Evolutionary conservation across 2,888 invertebrate species (phyloP), one percentile per base, ranked within the genome.

Genomic region (Heliconius aoede): DNA sequence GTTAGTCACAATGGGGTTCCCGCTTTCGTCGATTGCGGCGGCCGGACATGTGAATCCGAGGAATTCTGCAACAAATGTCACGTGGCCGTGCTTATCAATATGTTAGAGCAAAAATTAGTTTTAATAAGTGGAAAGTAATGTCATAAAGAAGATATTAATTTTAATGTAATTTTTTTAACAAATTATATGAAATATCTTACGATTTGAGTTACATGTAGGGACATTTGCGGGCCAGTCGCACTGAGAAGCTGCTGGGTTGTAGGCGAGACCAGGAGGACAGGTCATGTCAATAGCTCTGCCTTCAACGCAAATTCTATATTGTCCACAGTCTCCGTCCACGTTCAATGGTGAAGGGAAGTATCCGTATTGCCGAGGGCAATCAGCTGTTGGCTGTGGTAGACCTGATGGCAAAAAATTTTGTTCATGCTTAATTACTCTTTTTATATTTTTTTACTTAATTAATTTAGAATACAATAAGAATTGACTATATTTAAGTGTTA

Each of bases 141-240:
- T 24, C 24, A 4, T 60, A 13, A 36, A 15, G 36, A 36, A 65
- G 4, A 65, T 36, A 36, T 36, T 36, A 65, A n/a, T 36, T 65
- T n/a, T 13, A 60, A 24, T 24, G 11, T 58, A 3, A 8, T 0
- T 4, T 13, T n/a, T 11, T 60, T 13, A 24, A 0, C 5, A 60
- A 60, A 24, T 24, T 11, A 11, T 60, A n/a, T 32, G n/a, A 21
- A 40, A 72, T 71, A 74, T 71, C 69, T 73, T 76, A 79, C 79
- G 71, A n/a, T 75, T 60, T 58, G 76, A 32, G 40, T 97, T 96
- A 86, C 97, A 97, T 68, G 95, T 95, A 1, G 95, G 86, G 0
- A 97, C 97, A 84, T 96, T 95, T 86, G 97, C 97, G 3, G 98
- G 97, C 97, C 97, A 98, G 84, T 98, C 97, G 85, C 98, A 98